Percentiles rank a stretch among this genome's conserved stretches.
Conservation (phyloP, 2,113 vertebrate genomes). For the Proteles cristata region DNA sequence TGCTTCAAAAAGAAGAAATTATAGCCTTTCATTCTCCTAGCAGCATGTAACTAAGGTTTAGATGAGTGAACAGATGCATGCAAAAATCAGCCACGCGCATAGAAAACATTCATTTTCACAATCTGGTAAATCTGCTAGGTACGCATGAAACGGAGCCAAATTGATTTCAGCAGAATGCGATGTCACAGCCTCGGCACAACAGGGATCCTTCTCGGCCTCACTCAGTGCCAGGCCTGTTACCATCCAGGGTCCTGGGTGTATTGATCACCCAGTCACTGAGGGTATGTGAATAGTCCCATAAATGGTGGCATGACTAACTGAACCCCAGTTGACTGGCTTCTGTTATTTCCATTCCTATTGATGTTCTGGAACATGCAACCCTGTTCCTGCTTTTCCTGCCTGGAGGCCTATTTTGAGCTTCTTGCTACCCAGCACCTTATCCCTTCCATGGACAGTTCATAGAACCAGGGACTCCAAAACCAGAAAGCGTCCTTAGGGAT, state of each 20-base stretch:
- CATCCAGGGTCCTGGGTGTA: conserved; percentile 71
- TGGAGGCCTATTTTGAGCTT: not conserved
- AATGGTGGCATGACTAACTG: not conserved
- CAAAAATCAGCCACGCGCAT: conserved; percentile 84
- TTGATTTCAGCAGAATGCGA: conserved; percentile 84
- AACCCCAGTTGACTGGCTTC: not conserved
- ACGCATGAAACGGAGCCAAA: conserved; percentile 84
- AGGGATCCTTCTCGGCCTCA: conserved; percentile 73
- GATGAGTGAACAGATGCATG: conserved; percentile 86
- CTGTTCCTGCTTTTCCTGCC: conserved; percentile 47
- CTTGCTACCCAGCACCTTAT: not conserved
- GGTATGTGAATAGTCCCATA: conserved; percentile 47
- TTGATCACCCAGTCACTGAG: conserved; percentile 47
- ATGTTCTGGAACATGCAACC: not conserved
- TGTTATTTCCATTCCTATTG: conserved; percentile 49
- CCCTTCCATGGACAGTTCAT: not conserved
- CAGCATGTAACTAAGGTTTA: conserved; percentile 87
- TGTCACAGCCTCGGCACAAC: conserved; percentile 82
- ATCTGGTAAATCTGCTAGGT: conserved; percentile 87
- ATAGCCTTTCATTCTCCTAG: conserved; percentile 85
- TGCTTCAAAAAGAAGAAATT: conserved; percentile 84
- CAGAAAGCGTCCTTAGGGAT: not conserved
- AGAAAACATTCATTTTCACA: conserved; percentile 87
- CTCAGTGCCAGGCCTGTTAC: conserved; percentile 69
- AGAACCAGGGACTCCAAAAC: not conserved